These are phyloP conservation scores for Sarcophaga subvicina DNA, from an alignment of 2,888 invertebrate genomes.

Conservation along the genomic window DNA sequence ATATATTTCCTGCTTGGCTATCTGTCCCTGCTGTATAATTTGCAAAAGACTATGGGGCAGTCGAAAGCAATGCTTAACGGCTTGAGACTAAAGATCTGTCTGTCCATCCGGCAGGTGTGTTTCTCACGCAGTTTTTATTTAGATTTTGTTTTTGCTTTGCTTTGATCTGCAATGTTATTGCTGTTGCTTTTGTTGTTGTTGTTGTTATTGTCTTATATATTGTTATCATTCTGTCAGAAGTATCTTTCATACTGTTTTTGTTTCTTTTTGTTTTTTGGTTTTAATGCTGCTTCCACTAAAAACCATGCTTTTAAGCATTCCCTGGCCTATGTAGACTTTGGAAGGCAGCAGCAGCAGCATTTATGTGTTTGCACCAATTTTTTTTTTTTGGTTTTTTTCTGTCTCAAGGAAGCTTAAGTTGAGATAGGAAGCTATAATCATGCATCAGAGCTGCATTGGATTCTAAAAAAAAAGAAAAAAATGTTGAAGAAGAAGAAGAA, in stretches of 20 bases:
- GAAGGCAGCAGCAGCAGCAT: slow-evolving; percentile 18
- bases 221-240: slow-evolving; percentile 66
- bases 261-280: background rate
- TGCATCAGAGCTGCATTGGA: slow-evolving; percentile 1
- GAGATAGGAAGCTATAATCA: slow-evolving; percentile 38
- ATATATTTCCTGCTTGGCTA: slow-evolving; percentile 33
- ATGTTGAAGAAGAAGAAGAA: background rate
- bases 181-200: slow-evolving; percentile 44
- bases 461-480: background rate
- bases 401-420: slow-evolving; percentile 53
- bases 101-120: slow-evolving; percentile 72
- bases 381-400: background rate
- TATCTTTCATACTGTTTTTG: slow-evolving; percentile 19
- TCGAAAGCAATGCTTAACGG: slow-evolving; percentile 31
- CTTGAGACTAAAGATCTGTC: slow-evolving; percentile 43
- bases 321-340: slow-evolving; percentile 24
- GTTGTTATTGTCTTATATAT: slow-evolving; percentile 53
- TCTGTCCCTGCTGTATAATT: slow-evolving; percentile 45
- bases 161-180: background rate
- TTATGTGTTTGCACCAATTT: slow-evolving; percentile 42
- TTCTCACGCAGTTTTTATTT: slow-evolving; percentile 71
- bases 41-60: slow-evolving; percentile 44
- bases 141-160: slow-evolving; percentile 6
- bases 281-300: background rate
- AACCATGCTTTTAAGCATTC: slow-evolving; percentile 6